Conservation (phyloP, 2,113 vertebrate species). For the Brachyistius frenatus region DNA sequence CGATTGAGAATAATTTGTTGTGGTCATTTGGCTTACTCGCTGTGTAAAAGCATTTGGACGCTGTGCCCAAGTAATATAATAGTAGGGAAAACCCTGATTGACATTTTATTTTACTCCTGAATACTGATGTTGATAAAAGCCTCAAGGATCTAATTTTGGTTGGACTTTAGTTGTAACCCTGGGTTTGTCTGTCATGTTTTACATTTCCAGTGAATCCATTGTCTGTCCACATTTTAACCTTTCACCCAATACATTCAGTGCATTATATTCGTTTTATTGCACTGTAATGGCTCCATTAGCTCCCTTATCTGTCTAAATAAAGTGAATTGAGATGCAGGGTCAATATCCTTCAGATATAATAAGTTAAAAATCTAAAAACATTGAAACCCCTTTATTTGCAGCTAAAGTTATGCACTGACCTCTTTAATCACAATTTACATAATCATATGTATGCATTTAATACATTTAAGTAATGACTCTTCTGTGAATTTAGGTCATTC, state of each 20-base stretch:
- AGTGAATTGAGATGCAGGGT: slow-evolving; percentile 4
- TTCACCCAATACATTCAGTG: neutral
- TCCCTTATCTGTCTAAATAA: neutral
- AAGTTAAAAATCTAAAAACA: slow-evolving; percentile 12
- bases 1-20: no score
- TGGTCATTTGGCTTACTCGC: no score
- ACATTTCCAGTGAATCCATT: neutral
- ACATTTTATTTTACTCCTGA: neutral
- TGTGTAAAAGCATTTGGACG: no score
- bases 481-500: neutral
- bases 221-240: neutral
- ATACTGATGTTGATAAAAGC: neutral
- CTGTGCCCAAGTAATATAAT: no score
- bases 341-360: slow-evolving; percentile 19
- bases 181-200: neutral
- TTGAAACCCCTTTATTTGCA: neutral
- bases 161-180: neutral
- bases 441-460: neutral
- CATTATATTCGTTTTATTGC: slow-evolving; percentile 10
- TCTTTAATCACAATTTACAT: slow-evolving; percentile 9
- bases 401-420: neutral
- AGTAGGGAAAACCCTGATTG: no score
- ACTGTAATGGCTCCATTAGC: slow-evolving; percentile 4
- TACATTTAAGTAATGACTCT: neutral
- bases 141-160: neutral